Conservation (phyloP, 2,888 invertebrate species). For the Andrena flavipes region DNA sequence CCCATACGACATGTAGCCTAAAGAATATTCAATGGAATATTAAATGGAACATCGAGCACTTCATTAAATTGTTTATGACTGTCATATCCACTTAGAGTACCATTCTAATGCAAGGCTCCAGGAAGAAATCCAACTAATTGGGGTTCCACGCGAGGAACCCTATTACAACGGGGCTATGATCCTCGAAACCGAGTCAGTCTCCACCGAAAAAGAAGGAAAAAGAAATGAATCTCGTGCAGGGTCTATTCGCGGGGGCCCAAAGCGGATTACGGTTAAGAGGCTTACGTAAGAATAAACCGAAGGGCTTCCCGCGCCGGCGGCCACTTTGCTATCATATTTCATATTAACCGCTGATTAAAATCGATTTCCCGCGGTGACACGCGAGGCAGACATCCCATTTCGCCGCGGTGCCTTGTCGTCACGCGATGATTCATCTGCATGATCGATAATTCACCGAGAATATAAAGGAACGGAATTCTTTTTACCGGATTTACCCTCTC, state of each 20-base stretch:
- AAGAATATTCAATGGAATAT: not conserved
- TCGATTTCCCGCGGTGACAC: constrained; percentile 67
- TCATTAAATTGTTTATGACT: not conserved
- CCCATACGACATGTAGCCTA: too few relatives aligned
- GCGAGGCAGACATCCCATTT: constrained; percentile 22
- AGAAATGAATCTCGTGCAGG: constrained; percentile 71
- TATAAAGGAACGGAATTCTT: not conserved
- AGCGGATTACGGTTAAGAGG: constrained; percentile 75
- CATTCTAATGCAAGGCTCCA: not conserved
- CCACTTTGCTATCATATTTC: constrained; percentile 78
- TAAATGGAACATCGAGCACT: not conserved
- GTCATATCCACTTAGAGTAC: not conserved
- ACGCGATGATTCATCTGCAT: constrained; percentile 10
- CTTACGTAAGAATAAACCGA: constrained; percentile 75
- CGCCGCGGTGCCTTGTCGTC: constrained; percentile 5
- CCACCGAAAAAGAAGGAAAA: constrained; percentile 13
- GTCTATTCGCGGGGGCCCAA: constrained; percentile 72
- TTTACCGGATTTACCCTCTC: not conserved
- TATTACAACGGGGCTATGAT: constrained; percentile 28
- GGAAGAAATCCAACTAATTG: constrained; percentile 26
- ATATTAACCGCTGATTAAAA: constrained; percentile 78
- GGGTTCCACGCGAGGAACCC: constrained; percentile 24
- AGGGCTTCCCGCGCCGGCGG: constrained; percentile 69
- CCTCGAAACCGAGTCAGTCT: constrained; percentile 8
- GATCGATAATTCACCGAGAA: not conserved